Conservation (phyloP, 2,113 vertebrate genomes). For the Entelurus aequoreus region DNA sequence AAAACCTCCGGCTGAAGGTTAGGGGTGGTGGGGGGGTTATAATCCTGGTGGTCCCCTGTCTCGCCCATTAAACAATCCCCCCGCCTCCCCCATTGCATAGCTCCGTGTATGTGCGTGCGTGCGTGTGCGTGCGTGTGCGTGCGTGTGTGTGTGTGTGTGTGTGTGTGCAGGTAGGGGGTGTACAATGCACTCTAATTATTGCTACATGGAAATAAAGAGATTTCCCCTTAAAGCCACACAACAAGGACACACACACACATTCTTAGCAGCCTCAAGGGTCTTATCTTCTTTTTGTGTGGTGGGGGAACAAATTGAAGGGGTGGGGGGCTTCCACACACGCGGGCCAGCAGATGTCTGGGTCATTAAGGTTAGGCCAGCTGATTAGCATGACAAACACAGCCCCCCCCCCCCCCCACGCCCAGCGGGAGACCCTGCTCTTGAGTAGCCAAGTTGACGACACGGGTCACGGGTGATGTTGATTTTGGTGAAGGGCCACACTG, state of each 20-base stretch:
- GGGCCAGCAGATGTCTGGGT: constrained; percentile 71
- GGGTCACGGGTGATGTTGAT: constrained; percentile 69
- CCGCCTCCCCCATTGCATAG: constrained; percentile 25
- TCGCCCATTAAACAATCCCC: constrained; percentile 71
- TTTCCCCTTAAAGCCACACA: constrained; percentile 21
- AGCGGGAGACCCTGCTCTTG: constrained; percentile 38
- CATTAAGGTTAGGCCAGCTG: constrained; percentile 64
- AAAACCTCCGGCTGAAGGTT: constrained; percentile 59
- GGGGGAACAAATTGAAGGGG: constrained; percentile 66
- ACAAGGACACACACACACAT: constrained; percentile 21
- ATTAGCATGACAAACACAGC: constrained; percentile 71
- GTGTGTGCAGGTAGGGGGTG: not conserved
- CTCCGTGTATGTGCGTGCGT: constrained; percentile 4
- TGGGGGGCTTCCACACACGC: constrained; percentile 59
- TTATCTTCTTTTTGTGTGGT: constrained; percentile 65
- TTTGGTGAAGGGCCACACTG: constrained; percentile 56
- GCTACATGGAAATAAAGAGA: constrained; percentile 29
- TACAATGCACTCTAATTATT: not conserved
- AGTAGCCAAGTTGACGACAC: constrained; percentile 44
- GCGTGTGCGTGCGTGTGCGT: not conserved
- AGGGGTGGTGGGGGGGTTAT: constrained; percentile 30
- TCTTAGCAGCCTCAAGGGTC: constrained; percentile 59
- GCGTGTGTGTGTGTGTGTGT: constrained; percentile 1
- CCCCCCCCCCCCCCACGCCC: constrained; percentile 12
- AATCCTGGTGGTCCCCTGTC: constrained; percentile 70